Evolutionary conservation across 2,888 invertebrate species (phyloP).

Genomic region (Lathronympha strigana): DNA sequence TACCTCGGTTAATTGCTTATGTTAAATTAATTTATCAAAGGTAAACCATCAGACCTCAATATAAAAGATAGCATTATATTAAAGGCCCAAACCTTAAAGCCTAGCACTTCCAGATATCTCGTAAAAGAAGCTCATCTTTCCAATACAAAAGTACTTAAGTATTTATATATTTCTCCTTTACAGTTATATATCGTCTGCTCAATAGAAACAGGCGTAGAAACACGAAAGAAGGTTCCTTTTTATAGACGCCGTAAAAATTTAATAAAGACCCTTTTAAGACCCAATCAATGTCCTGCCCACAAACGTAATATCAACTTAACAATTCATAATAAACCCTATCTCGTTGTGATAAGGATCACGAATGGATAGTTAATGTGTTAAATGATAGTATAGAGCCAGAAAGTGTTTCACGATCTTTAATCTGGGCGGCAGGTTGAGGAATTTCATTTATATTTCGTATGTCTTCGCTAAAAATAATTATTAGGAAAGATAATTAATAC

Average conservation of each 20-base stretch:
- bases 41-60: too few relatives aligned
- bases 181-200: background rate
- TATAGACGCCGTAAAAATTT: constrained; percentile 19
- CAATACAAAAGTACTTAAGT: background rate
- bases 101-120: too few relatives aligned
- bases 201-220: constrained; percentile 1
- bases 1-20: too few relatives aligned
- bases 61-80: too few relatives aligned
- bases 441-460: constrained; percentile 7
- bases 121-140: too few relatives aligned
- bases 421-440: background rate
- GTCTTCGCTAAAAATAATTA: background rate
- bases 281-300: constrained; percentile 19
- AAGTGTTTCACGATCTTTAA: constrained; percentile 3
- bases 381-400: background rate
- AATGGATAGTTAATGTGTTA: background rate
- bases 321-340: background rate
- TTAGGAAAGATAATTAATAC: background rate
- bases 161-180: background rate
- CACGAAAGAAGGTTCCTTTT: constrained; percentile 16
- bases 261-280: constrained; percentile 18
- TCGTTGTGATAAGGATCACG: background rate
- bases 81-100: too few relatives aligned
- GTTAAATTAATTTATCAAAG: too few relatives aligned
- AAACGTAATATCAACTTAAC: background rate